A percentile compares a stretch with the other conserved stretches of the same genome.
phyloP scores from a whole-genome alignment of 2,113 vertebrate genomes.

The Oreochromis niloticus region DNA sequence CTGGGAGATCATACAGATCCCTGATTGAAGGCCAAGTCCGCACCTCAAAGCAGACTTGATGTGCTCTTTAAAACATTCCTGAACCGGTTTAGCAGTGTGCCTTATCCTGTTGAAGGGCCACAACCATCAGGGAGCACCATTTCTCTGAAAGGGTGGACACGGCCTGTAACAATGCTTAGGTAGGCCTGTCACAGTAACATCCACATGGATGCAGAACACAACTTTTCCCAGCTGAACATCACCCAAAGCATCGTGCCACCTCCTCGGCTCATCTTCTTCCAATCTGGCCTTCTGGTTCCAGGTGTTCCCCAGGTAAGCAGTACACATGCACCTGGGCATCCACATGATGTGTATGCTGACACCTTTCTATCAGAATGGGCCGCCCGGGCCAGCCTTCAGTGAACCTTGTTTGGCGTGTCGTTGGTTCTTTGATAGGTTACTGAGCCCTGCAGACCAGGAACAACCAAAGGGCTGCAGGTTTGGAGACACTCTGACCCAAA shows the following conservation, averaged over 20 bases:
- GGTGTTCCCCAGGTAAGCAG: not conserved
- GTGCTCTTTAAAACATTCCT: not conserved
- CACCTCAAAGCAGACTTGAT: not conserved
- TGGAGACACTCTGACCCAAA: not conserved
- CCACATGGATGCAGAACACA: not conserved
- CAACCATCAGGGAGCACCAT: not conserved
- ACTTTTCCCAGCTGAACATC: not conserved
- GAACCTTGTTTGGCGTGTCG: not conserved
- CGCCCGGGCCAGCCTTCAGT: not conserved
- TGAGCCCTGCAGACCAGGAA: not conserved
- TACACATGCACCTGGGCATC: not conserved
- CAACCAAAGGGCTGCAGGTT: not conserved
- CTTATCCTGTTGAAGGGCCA: not conserved
- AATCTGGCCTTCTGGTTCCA: not conserved
- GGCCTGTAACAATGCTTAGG: not conserved
- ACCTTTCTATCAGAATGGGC: not conserved
- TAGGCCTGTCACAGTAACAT: not conserved
- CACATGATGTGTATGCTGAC: not conserved
- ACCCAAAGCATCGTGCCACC: not conserved
- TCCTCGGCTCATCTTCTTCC: not conserved
- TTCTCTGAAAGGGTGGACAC: not conserved
- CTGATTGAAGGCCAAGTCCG: not conserved
- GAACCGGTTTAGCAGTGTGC: not conserved
- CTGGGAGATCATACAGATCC: not conserved
- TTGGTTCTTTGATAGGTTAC: not conserved